Conservation (phyloP, 1,140 invertebrate genomes). For the Alviniconcha marisindica region DNA sequence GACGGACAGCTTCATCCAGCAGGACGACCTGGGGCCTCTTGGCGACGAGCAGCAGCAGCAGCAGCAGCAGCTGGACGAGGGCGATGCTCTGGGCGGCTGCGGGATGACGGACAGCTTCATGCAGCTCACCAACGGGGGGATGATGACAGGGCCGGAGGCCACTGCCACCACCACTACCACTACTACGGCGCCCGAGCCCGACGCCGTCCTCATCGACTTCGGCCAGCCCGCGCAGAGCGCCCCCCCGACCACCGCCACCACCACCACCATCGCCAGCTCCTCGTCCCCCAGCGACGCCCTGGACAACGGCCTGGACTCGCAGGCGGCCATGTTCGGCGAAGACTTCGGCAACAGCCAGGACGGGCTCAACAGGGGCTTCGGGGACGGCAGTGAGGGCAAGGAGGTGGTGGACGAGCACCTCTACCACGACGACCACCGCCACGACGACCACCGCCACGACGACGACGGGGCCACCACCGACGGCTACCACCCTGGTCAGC, state of each 20-base stretch:
- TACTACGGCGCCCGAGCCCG: not conserved
- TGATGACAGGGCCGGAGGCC: not conserved
- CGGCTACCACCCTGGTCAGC: conserved; percentile 28
- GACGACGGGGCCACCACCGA: not conserved
- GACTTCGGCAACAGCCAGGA: not conserved
- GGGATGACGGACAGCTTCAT: conserved; percentile 40
- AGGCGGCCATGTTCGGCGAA: conserved; percentile 16
- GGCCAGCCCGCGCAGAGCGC: not conserved
- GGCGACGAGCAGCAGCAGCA: too few relatives aligned
- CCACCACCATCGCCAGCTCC: too few relatives aligned
- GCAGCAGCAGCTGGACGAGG: too few relatives aligned
- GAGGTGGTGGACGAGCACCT: too few relatives aligned
- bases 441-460: not conserved
- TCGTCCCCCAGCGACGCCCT: too few relatives aligned
- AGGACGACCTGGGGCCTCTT: not conserved
- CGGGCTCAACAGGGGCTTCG: not conserved
- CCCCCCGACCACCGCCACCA: not conserved
- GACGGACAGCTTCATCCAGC: conserved; percentile 37
- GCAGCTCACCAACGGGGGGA: conserved; percentile 31
- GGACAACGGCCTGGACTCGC: not conserved
- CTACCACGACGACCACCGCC: not conserved
- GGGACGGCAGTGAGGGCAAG: not conserved
- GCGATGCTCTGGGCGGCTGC: conserved; percentile 24
- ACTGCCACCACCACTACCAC: not conserved
- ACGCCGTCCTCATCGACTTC: conserved; percentile 35